A percentile compares a stretch with the other conserved stretches of the same genome.
These are phyloP conservation scores for Lycocerus yunnanus DNA, from an alignment of 2,888 invertebrate genomes.

Conservation along the genomic window DNA sequence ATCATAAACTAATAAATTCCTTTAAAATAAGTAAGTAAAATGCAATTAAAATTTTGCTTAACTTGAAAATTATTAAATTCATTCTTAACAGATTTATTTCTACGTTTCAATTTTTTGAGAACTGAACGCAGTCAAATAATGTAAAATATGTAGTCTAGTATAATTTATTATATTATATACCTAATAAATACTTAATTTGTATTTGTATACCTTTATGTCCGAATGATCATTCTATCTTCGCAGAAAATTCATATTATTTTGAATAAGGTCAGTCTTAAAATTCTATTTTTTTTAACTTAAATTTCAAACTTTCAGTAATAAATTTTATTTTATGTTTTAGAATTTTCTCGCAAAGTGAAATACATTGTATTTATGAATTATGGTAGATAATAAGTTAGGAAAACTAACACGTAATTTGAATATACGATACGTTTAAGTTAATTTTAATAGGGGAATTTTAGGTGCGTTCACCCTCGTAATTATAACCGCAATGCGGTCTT, in stretches of 20 bases:
- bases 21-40: too few species aligned
- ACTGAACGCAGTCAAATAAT: too few species aligned
- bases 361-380: neutral
- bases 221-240: too few species aligned
- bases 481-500: slow-evolving; percentile 17
- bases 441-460: slow-evolving; percentile 9
- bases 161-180: too few species aligned
- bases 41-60: too few species aligned
- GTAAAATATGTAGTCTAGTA: too few species aligned
- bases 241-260: neutral
- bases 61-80: too few species aligned
- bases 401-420: neutral
- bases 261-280: neutral
- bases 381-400: neutral
- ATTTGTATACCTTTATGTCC: too few species aligned
- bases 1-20: too few species aligned
- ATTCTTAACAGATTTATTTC: too few species aligned
- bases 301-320: neutral
- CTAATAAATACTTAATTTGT: too few species aligned
- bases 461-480: slow-evolving; percentile 12
- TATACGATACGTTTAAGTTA: slow-evolving; percentile 1
- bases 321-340: neutral
- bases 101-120: too few species aligned
- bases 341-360: neutral
- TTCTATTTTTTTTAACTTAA: neutral